These are phyloP conservation scores for Drepanosiphum platanoidis DNA, from an alignment of 2,888 invertebrate genomes.

Conservation along the genomic window DNA sequence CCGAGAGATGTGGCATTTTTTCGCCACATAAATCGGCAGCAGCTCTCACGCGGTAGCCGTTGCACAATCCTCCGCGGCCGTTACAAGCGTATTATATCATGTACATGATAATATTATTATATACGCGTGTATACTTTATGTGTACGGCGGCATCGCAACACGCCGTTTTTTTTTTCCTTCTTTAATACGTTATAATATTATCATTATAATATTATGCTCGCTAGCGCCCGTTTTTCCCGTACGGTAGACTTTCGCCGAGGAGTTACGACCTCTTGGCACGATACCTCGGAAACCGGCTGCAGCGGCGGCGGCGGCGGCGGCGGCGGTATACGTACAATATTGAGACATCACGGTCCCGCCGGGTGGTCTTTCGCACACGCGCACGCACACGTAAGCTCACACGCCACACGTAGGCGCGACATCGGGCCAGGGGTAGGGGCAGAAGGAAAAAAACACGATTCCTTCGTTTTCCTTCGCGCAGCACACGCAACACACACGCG, in stretches of 20 bases:
- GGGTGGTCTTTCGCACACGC: conserved; percentile 29
- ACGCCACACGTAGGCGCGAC: neutral
- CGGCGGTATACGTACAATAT: neutral
- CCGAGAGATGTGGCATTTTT: neutral
- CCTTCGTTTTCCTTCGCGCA: neutral
- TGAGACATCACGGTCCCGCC: conserved; percentile 49
- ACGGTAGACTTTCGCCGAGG: conserved; percentile 47
- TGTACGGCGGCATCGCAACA: neutral
- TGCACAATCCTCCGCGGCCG: neutral
- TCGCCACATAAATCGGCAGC: conserved; percentile 6
- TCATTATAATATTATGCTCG: neutral
- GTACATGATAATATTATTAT: too few species aligned
- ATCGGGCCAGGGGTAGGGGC: too few species aligned
- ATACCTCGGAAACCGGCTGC: conserved; percentile 26
- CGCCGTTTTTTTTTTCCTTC: too few species aligned
- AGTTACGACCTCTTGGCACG: conserved; percentile 54
- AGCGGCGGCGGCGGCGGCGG: neutral
- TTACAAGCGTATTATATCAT: too few species aligned
- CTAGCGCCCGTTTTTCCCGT: neutral
- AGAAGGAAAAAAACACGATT: conserved; percentile 45
- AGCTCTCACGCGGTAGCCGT: neutral
- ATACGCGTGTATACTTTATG: too few species aligned
- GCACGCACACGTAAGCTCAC: neutral
- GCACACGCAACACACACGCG: neutral
- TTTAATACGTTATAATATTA: too few species aligned